These are phyloP conservation scores for Cottoperca gobio DNA, from an alignment of 2,797 vertebrate genomes.

Conservation along the genomic window DNA sequence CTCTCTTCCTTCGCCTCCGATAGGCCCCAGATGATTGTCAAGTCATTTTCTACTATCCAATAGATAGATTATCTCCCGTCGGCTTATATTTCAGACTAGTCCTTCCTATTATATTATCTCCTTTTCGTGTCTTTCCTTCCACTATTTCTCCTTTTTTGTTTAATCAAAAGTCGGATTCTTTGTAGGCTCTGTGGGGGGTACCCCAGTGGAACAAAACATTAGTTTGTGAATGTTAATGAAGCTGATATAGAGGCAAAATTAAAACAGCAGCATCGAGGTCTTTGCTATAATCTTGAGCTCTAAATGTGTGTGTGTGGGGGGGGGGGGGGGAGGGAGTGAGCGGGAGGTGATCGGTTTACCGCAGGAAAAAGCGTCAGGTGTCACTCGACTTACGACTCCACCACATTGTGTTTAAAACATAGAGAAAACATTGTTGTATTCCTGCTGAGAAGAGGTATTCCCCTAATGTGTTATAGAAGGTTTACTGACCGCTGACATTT, in stretches of 20 bases:
- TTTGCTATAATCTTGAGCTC: constrained; percentile 16
- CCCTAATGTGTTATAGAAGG: constrained; percentile 41
- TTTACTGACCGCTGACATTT: constrained; percentile 59
- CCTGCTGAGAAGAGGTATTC: background rate
- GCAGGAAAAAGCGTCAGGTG: constrained; percentile 31
- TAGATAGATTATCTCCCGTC: too few species aligned
- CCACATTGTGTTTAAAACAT: constrained; percentile 24
- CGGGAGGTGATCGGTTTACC: constrained; percentile 8
- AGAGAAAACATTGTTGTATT: constrained; percentile 13
- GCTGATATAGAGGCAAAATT: constrained; percentile 42
- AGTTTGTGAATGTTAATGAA: constrained; percentile 60
- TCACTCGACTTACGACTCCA: constrained; percentile 7
- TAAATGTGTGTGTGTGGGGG: constrained; percentile 5
- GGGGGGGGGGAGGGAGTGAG: background rate
- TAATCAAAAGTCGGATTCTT: too few species aligned
- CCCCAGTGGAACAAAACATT: constrained; percentile 54
- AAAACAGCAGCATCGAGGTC: constrained; percentile 33
- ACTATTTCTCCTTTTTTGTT: too few species aligned
- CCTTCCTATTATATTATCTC: too few species aligned
- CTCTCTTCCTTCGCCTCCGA: too few species aligned
- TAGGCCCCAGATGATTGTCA: too few species aligned
- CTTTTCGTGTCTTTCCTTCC: too few species aligned
- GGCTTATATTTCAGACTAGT: too few species aligned
- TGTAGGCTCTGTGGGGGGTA: constrained; percentile 31
- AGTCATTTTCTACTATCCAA: too few species aligned